Evolutionary conservation across 2,113 vertebrate genomes (phyloP).

Genomic region (Ctenomys sociabilis): DNA sequence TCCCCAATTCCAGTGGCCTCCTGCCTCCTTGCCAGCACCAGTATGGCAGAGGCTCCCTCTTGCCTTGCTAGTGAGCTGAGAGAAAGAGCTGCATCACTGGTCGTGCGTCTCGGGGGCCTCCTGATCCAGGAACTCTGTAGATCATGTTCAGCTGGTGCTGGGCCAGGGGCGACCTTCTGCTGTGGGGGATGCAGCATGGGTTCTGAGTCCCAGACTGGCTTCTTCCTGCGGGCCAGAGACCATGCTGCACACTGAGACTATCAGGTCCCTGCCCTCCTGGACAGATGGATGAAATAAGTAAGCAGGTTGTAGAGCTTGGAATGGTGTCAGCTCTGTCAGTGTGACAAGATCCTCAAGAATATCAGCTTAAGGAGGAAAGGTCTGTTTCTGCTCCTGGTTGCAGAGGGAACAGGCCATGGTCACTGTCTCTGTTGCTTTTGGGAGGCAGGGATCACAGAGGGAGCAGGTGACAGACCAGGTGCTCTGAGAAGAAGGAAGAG

Average conservation of each 20-base stretch:
- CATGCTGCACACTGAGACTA: neutral
- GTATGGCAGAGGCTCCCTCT: constrained; percentile 74
- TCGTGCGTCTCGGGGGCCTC: neutral
- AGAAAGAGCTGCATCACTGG: constrained; percentile 64
- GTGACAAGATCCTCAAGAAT: neutral
- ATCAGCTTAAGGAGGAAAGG: neutral
- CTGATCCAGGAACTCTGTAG: neutral
- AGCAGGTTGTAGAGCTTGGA: neutral
- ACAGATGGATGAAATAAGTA: neutral
- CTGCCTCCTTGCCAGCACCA: constrained; percentile 59
- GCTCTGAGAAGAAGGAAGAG: neutral
- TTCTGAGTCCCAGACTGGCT: no score
- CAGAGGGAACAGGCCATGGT: neutral
- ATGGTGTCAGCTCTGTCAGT: neutral
- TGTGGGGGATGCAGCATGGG: neutral
- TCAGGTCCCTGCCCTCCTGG: neutral
- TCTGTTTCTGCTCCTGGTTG: neutral
- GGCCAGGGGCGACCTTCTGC: neutral
- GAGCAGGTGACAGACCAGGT: neutral
- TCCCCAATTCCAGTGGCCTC: constrained; percentile 81
- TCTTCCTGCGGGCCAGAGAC: neutral
- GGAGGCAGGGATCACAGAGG: neutral
- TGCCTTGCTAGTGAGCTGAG: constrained; percentile 74
- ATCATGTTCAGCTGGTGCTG: neutral
- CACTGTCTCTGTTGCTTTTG: neutral